Conservation (phyloP, 1,140 invertebrate species). For the Schlechtendalia chinensis region DNA sequence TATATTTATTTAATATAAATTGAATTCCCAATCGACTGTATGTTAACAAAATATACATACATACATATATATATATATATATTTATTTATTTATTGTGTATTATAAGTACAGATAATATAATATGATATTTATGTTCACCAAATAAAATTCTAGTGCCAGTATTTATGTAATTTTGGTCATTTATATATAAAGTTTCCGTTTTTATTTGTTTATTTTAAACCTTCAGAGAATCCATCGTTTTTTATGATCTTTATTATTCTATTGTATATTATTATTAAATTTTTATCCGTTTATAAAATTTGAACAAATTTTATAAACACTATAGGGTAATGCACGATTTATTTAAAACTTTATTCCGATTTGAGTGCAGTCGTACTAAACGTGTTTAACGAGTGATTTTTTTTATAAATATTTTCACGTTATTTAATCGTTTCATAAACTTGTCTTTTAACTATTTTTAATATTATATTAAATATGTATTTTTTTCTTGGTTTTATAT, state of each 20-base stretch:
- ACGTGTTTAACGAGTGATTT: not conserved
- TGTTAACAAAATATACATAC: not conserved
- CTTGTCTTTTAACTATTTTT: not conserved
- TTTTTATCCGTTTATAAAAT: too few species aligned
- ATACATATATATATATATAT: not conserved
- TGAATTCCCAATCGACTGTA: not conserved
- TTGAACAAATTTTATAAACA: not conserved
- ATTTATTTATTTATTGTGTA: not conserved
- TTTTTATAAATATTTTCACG: not conserved
- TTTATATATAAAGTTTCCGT: not conserved
- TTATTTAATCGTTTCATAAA: not conserved
- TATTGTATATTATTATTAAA: not conserved
- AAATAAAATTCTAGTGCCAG: conserved; percentile 27
- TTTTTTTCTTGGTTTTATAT: conserved; percentile 6
- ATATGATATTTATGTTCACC: conserved; percentile 1
- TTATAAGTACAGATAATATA: not conserved
- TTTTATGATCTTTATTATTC: not conserved
- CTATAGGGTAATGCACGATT: too few species aligned
- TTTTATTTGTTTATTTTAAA: conserved; percentile 16
- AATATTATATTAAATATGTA: not conserved
- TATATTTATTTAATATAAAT: not conserved
- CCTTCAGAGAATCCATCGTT: not conserved
- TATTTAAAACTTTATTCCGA: too few species aligned
- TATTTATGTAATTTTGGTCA: conserved; percentile 25
- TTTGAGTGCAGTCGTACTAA: not conserved